Percentiles rank a stretch among this genome's conserved stretches.
Conservation (phyloP, 2,888 invertebrate species). For the Stenoptilia bipunctidactyla region DNA sequence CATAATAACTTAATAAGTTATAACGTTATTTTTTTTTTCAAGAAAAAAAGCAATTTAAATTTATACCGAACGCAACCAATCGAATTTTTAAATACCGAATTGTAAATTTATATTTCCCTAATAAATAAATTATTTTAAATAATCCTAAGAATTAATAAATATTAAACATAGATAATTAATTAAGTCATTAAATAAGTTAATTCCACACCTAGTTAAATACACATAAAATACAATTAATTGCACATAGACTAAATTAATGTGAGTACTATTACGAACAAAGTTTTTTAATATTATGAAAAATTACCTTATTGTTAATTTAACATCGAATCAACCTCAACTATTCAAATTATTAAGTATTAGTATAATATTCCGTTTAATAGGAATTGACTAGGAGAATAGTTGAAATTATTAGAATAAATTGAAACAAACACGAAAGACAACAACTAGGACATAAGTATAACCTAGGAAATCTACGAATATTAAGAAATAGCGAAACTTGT, state of each 20-base stretch:
- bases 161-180: constrained; percentile 19
- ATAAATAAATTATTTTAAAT: constrained; percentile 52
- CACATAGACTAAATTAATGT: constrained; percentile 61
- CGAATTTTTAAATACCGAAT: constrained; percentile 20
- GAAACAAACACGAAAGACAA: constrained; percentile 61
- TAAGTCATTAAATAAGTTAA: constrained; percentile 41
- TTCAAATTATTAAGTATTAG: constrained; percentile 32
- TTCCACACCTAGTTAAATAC: constrained; percentile 45
- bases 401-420: constrained; percentile 38
- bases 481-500: constrained; percentile 52
- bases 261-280: constrained; percentile 45
- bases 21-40: constrained; percentile 2
- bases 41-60: not conserved
- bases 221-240: constrained; percentile 59
- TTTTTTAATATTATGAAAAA: constrained; percentile 30
- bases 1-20: constrained; percentile 7
- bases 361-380: constrained; percentile 24
- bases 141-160: constrained; percentile 13
- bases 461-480: constrained; percentile 40
- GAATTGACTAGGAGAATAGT: constrained; percentile 42
- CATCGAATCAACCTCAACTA: constrained; percentile 38
- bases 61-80: constrained; percentile 9
- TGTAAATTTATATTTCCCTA: constrained; percentile 43
- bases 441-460: constrained; percentile 35
- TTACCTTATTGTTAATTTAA: constrained; percentile 35